A percentile compares a stretch with the other conserved stretches of the same genome.
Evolutionary conservation across 2,888 invertebrate species (phyloP).

Genomic region (Leucophenga montana): DNA sequence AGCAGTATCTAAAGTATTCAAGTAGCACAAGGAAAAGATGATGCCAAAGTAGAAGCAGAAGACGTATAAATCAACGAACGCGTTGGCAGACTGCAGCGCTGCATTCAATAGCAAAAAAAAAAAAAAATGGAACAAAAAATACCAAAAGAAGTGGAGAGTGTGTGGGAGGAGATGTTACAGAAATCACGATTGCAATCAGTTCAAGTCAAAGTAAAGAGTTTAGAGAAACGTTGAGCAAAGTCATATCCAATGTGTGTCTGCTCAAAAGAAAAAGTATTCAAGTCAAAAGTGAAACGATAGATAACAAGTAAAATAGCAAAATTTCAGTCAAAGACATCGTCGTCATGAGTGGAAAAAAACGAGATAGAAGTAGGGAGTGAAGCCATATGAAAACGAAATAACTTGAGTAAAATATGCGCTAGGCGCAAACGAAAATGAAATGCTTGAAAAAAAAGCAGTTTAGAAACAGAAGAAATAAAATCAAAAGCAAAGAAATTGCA

Average conservation of each 20-base stretch:
- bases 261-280: constrained; percentile 18
- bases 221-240: neutral
- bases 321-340: constrained; percentile 1
- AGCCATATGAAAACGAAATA: too few relatives aligned
- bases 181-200: constrained; percentile 27
- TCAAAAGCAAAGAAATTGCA: neutral
- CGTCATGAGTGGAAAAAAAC: too few relatives aligned
- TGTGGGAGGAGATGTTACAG: neutral
- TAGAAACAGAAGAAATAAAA: constrained; percentile 2
- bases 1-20: constrained; percentile 36
- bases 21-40: constrained; percentile 5
- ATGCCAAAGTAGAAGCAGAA: constrained; percentile 16
- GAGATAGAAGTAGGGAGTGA: too few relatives aligned
- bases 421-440: constrained; percentile 18
- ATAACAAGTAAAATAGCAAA: constrained; percentile 18
- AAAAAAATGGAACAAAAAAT: neutral
- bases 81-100: neutral
- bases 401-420: too few relatives aligned
- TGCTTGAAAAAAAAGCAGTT: neutral
- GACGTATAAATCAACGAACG: neutral
- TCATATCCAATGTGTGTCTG: neutral
- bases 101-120: constrained; percentile 10
- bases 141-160: neutral
- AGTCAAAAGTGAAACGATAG: constrained; percentile 26
- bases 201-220: constrained; percentile 16